Percentiles rank a stretch among this genome's conserved stretches.
Conservation (phyloP, 2,113 vertebrate species). For the Corapipo altera region DNA sequence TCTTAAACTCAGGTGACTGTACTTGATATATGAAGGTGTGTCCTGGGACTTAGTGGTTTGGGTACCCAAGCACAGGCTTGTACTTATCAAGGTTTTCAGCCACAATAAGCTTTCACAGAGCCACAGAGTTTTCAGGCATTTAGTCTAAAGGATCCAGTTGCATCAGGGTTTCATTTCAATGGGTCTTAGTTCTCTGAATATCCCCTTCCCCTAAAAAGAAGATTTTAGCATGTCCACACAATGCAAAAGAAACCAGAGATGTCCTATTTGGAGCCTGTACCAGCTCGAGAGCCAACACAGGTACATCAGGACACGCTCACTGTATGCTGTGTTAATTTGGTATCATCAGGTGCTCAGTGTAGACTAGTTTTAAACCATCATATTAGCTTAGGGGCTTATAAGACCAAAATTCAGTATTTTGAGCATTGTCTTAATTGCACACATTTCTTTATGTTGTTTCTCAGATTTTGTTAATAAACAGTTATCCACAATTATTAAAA, state of each 20-base stretch:
- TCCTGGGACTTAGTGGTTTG: not conserved
- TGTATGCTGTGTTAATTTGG: not conserved
- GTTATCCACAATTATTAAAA: not conserved
- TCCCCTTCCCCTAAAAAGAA: not conserved
- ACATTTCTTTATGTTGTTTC: not conserved
- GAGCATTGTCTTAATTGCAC: not conserved
- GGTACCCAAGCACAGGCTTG: not conserved
- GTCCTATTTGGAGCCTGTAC: not conserved
- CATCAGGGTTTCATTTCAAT: not conserved
- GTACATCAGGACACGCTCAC: not conserved
- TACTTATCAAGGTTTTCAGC: not conserved
- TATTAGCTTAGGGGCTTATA: not conserved
- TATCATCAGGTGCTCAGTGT: not conserved
- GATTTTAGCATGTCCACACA: not conserved
- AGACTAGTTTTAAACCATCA: not conserved
- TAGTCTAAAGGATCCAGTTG: not conserved
- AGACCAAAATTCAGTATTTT: not conserved
- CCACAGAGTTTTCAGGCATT: not conserved
- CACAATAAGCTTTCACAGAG: not conserved
- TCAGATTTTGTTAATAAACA: not conserved
- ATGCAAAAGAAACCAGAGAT: not conserved
- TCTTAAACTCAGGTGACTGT: not conserved
- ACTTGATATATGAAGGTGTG: not conserved
- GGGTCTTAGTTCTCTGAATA: not conserved
- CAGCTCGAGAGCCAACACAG: not conserved